Base-by-base conservation (phyloP, 92 coral and sea anemone species). In the Phymanthus crucifer region DNA sequence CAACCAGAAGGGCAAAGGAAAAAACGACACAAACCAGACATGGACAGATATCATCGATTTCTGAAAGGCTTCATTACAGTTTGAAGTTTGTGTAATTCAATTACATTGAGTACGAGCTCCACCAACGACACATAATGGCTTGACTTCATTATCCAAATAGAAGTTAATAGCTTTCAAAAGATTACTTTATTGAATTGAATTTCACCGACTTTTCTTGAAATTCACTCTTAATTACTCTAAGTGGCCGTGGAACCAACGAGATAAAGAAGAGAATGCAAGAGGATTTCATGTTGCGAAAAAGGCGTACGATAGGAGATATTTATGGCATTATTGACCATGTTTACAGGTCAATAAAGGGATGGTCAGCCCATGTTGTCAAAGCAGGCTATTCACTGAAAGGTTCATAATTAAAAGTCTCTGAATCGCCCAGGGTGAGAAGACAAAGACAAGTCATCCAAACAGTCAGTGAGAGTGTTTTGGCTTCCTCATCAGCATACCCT, bases 401-500 rank as follows among this genome's bases (percentile, higher is more conserved):
- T 43, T 43, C 24, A 77, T 77, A 64, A 77, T 29, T 64, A 77
- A 27, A 58, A 32, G 54, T 23, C 81, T 38, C 33, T 31, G 72
- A 33, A 38, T 34, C 21, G 72, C 81, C 71, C 27, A 34, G 81
- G 50, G 72, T 13, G 35, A 69, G 48, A 9, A 32, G 75, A 76
- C 75, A 83, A 66, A 35, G 35, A 79, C 72, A 85, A 71, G 88
- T 84, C 79, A 85, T 78, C 88, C 79, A 79, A 79, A 83, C 80
- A 83, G 58, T 45, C 32, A 85, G 88, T 85, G 84, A 85, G 84
- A 70, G 87, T 70, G 81, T 77, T 58, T 58, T 58, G 37, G 23
- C 40, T 77, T 9, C n/a, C 24, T 16, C 73, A 58, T 58, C 81
- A 64, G 37, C 48, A 77, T 64, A 48, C 81, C 52, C 81, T 77